Conservation (phyloP, 2,888 invertebrate species). For the Brenthis ino region DNA sequence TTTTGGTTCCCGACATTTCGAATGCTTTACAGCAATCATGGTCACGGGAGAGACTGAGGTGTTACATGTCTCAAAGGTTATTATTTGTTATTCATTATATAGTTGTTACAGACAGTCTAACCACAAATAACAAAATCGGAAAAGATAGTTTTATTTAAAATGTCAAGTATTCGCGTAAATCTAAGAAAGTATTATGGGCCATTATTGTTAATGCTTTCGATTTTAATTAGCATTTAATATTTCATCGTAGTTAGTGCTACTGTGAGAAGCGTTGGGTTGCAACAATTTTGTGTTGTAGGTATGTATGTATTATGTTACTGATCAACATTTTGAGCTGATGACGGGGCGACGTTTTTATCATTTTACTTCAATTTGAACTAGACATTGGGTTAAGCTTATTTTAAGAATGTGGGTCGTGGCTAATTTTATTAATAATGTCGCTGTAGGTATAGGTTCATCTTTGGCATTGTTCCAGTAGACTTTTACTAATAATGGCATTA, state of each 20-base stretch:
- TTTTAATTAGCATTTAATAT: neutral
- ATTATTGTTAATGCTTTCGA: too few relatives aligned
- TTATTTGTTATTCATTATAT: too few relatives aligned
- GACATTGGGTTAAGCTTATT: conserved; percentile 62
- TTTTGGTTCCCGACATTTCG: too few relatives aligned
- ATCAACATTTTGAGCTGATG: conserved; percentile 34
- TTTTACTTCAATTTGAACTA: conserved; percentile 61
- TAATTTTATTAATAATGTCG: conserved; percentile 47
- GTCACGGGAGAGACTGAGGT: too few relatives aligned
- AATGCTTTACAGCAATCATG: too few relatives aligned
- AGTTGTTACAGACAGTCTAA: too few relatives aligned
- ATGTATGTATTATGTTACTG: conserved; percentile 37
- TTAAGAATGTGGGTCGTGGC: conserved; percentile 58
- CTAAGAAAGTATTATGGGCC: too few relatives aligned
- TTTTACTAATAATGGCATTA: conserved; percentile 18
- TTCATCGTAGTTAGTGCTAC: conserved; percentile 14
- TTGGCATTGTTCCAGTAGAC: conserved; percentile 60
- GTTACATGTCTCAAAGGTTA: too few relatives aligned
- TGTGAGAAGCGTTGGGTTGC: conserved; percentile 12
- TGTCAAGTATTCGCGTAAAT: too few relatives aligned
- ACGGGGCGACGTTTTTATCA: conserved; percentile 31
- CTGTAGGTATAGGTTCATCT: conserved; percentile 47
- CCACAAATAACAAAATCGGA: too few relatives aligned
- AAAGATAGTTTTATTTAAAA: too few relatives aligned
- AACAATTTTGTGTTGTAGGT: conserved; percentile 14